Conservation (phyloP, 1,140 invertebrate genomes). For the Heliconius congener region DNA sequence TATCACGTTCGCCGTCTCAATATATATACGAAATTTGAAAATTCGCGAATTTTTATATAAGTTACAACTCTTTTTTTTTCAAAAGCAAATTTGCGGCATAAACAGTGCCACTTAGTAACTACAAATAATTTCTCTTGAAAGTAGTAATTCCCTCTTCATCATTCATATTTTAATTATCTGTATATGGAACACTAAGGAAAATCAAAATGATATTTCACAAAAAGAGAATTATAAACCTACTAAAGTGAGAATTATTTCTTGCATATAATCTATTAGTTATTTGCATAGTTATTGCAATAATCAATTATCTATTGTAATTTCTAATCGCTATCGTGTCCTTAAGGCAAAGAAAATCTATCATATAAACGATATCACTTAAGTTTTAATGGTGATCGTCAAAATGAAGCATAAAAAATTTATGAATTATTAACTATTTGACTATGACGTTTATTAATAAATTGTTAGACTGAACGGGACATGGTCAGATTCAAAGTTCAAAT, state of each 20-base stretch:
- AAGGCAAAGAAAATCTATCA: background rate
- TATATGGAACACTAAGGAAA: background rate
- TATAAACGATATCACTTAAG: background rate
- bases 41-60: no score
- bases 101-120: no score
- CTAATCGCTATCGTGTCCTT: background rate
- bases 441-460: no score
- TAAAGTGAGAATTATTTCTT: conserved; percentile 1
- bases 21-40: no score
- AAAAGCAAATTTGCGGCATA: no score
- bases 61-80: no score
- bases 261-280: background rate
- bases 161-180: background rate
- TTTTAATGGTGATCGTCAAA: no score
- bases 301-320: conserved; percentile 1
- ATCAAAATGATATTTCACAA: background rate
- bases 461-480: no score
- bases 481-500: no score
- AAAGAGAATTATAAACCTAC: background rate
- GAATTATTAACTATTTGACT: no score
- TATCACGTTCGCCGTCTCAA: no score
- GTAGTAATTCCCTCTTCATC: background rate
- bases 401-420: no score
- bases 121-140: background rate
- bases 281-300: background rate